Evolutionary conservation across 1,140 invertebrate genomes (phyloP).

Genomic region (Bombyx mandarina): DNA sequence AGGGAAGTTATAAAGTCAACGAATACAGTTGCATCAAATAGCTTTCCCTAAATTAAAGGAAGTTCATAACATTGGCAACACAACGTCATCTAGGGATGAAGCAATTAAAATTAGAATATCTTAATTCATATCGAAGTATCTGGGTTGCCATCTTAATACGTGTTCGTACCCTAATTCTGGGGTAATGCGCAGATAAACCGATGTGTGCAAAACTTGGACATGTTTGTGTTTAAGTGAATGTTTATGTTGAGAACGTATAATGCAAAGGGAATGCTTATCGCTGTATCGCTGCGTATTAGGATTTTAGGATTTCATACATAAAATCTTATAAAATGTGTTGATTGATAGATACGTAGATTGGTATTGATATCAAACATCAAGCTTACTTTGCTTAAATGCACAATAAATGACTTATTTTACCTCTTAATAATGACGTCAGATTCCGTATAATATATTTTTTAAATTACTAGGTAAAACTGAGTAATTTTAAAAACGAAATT

Average conservation of each 20-base stretch:
- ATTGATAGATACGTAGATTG: no score
- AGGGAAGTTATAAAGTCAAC: no score
- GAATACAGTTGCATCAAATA: conserved; percentile 4
- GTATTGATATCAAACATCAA: no score
- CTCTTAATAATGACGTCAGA: no score
- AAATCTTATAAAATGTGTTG: no score
- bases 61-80: conserved; percentile 36
- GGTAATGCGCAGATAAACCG: conserved; percentile 52
- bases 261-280: conserved; percentile 1
- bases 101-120: conserved; percentile 71
- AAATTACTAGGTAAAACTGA: no score
- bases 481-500: no score
- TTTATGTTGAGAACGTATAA: conserved; percentile 5
- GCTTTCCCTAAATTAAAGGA: conserved; percentile 24
- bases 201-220: conserved; percentile 41
- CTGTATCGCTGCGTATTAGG: background rate
- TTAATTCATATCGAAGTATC: conserved; percentile 69
- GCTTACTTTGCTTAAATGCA: no score
- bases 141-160: conserved; percentile 65
- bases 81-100: conserved; percentile 17
- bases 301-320: background rate
- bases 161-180: conserved; percentile 61
- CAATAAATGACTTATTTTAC: no score
- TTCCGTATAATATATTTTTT: no score
- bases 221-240: conserved; percentile 57